A percentile compares a stretch with the other conserved stretches of the same genome.
phyloP scores from a whole-genome alignment of 2,888 invertebrate genomes.

The Rambutsinella grinnellia region DNA sequence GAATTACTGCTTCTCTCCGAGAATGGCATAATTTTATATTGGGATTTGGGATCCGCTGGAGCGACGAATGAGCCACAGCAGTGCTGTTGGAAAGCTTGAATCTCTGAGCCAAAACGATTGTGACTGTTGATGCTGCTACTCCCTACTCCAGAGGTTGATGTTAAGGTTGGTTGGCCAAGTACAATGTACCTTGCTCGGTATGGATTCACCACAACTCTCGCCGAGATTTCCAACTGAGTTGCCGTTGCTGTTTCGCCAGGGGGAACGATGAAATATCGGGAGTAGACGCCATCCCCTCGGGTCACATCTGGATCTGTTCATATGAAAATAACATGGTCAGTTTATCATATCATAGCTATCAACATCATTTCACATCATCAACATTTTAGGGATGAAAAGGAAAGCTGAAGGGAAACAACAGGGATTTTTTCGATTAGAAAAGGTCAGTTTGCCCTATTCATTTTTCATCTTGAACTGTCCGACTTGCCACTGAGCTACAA shows the following conservation, averaged over 20 bases:
- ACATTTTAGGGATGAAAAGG: background rate
- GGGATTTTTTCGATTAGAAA: slow-evolving; percentile 57
- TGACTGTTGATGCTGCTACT: background rate
- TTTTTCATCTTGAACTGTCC: slow-evolving; percentile 60
- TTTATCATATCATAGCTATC: too few species aligned
- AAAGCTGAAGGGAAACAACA: background rate
- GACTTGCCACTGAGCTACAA: slow-evolving; percentile 51
- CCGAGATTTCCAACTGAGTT: slow-evolving; percentile 62
- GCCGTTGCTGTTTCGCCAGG: slow-evolving; percentile 57
- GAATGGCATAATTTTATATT: slow-evolving; percentile 65
- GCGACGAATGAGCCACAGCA: slow-evolving; percentile 62
- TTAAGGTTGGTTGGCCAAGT: slow-evolving; percentile 48
- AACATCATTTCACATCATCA: too few species aligned
- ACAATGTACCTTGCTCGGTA: slow-evolving; percentile 64
- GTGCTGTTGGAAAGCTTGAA: slow-evolving; percentile 38
- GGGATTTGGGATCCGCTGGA: slow-evolving; percentile 63
- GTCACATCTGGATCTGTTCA: slow-evolving; percentile 75
- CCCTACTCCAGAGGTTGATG: slow-evolving; percentile 6
- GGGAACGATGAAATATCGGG: slow-evolving; percentile 72
- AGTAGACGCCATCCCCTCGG: slow-evolving; percentile 77
- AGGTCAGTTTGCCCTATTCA: slow-evolving; percentile 61
- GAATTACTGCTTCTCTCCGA: slow-evolving; percentile 63
- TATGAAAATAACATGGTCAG: slow-evolving; percentile 20
- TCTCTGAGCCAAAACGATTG: slow-evolving; percentile 2
- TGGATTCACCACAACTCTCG: slow-evolving; percentile 63